Conservation (phyloP, 2,888 invertebrate species). For the Augochlorella aurata region DNA sequence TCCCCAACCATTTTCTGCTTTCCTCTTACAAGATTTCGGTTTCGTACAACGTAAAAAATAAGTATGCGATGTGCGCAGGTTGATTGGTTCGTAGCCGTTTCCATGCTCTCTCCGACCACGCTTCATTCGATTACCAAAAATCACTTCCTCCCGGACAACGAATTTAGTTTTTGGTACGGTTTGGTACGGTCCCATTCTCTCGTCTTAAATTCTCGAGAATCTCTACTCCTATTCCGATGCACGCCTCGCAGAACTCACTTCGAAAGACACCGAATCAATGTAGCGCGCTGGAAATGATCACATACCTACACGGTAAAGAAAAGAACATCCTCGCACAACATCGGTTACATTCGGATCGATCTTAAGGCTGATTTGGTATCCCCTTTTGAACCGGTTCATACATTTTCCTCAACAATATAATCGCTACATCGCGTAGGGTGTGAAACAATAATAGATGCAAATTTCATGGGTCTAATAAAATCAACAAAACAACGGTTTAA, state of each 20-base stretch:
- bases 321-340: conserved; percentile 42
- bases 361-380: conserved; percentile 74
- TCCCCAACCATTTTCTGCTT: conserved; percentile 40
- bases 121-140: conserved; percentile 28
- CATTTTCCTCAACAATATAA: conserved; percentile 62
- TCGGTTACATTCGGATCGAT: conserved; percentile 57
- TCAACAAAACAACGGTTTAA: background rate
- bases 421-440: conserved; percentile 40
- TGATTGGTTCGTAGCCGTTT: conserved; percentile 9
- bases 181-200: conserved; percentile 33
- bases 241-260: conserved; percentile 30
- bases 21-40: conserved; percentile 52
- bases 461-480: conserved; percentile 4
- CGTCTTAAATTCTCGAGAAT: conserved; percentile 19
- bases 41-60: conserved; percentile 25
- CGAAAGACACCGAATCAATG: conserved; percentile 33
- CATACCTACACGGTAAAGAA: conserved; percentile 23
- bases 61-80: conserved; percentile 39
- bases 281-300: conserved; percentile 41
- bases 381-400: conserved; percentile 56
- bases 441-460: background rate
- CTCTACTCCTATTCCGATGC: conserved; percentile 21
- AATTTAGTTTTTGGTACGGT: conserved; percentile 40
- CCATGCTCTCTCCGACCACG: conserved; percentile 5
- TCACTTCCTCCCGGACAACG: conserved; percentile 15